Conservation (phyloP, 2,797 vertebrate species). For the Tiaroga cobitis region DNA sequence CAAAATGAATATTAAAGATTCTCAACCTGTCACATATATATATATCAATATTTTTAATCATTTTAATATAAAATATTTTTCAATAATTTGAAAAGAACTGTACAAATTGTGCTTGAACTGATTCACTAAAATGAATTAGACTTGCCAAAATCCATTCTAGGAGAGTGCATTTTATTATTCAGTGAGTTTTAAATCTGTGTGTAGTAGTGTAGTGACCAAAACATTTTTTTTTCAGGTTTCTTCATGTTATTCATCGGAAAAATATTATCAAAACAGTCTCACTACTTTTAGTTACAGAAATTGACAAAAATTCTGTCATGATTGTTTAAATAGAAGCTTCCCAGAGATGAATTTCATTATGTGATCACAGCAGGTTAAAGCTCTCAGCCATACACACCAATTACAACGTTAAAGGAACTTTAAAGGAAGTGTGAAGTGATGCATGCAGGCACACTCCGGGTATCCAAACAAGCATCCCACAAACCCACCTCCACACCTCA, state of each 20-base stretch:
- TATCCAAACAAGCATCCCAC: slow-evolving; percentile 33
- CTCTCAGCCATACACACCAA: slow-evolving; percentile 21
- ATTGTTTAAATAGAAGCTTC: slow-evolving; percentile 8
- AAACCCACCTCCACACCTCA: slow-evolving; percentile 18
- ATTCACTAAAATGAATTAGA: background rate
- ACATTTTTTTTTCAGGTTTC: background rate
- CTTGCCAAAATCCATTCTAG: background rate
- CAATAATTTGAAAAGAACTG: background rate
- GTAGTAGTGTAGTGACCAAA: background rate
- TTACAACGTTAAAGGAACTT: slow-evolving; percentile 16
- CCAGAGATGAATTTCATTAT: background rate
- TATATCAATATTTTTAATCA: no score
- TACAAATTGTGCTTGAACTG: background rate
- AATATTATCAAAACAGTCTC: no score
- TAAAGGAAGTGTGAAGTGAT: slow-evolving; percentile 35
- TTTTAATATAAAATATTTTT: no score
- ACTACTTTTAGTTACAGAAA: background rate
- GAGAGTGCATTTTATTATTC: background rate
- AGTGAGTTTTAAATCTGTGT: background rate
- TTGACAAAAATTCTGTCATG: background rate
- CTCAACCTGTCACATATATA: no score
- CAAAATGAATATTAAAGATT: no score
- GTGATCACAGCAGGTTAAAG: slow-evolving; percentile 10
- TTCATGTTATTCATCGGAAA: background rate
- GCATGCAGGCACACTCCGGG: slow-evolving; percentile 17